phyloP scores from a whole-genome alignment of 2,113 vertebrate genomes.

The Eclectus roratus region DNA sequence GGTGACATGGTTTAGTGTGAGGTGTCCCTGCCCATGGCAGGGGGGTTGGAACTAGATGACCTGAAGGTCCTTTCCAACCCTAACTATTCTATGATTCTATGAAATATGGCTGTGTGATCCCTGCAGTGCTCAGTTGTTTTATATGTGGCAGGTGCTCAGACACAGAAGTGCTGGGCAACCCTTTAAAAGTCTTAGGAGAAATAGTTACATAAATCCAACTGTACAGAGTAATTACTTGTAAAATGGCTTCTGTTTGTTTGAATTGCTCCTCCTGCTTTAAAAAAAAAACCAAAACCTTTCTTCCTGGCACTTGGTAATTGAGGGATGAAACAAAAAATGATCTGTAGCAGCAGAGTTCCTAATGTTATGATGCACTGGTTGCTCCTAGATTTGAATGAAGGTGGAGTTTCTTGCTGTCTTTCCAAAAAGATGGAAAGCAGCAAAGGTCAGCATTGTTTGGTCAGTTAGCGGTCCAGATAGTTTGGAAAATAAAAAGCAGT shows the following conservation, averaged over 20 bases:
- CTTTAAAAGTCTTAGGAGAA: neutral
- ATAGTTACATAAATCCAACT: neutral
- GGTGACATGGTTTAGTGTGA: no score
- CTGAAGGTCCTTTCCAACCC: no score
- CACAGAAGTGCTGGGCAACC: neutral
- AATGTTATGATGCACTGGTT: fast-evolving
- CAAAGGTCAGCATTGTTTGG: neutral
- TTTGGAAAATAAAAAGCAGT: neutral
- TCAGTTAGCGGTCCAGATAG: neutral
- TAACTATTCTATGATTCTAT: no score
- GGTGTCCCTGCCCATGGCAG: no score
- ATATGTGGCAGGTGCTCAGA: neutral
- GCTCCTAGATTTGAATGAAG: neutral
- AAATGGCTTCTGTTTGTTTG: neutral
- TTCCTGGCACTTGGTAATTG: neutral
- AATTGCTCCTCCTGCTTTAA: neutral
- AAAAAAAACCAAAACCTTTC: neutral
- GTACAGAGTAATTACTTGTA: neutral
- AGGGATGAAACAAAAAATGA: neutral
- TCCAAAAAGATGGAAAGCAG: neutral
- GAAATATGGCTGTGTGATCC: neutral
- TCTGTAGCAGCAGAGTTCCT: neutral
- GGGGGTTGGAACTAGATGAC: no score
- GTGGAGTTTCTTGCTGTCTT: neutral
- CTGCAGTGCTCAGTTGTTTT: neutral